These are phyloP conservation scores for Octomys mimax DNA, from an alignment of 2,797 vertebrate species.

Conservation along the genomic window DNA sequence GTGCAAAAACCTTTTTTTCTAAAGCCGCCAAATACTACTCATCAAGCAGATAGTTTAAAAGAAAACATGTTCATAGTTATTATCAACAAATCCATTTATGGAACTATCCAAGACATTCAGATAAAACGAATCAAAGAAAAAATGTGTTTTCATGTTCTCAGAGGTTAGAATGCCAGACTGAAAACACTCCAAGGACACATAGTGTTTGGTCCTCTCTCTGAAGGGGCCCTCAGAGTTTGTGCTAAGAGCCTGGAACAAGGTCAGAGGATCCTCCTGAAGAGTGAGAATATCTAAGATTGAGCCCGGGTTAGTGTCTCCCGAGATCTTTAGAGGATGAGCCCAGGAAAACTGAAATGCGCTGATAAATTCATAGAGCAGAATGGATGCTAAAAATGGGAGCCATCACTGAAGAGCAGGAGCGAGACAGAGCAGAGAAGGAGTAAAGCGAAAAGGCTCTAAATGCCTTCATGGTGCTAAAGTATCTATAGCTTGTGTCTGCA, in stretches of 20 bases:
- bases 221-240: constrained; percentile 43
- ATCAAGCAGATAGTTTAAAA: constrained; percentile 71
- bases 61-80: constrained; percentile 74
- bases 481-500: background rate
- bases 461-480: background rate
- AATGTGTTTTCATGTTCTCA: constrained; percentile 74
- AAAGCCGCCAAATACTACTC: constrained; percentile 57
- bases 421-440: background rate
- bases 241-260: constrained; percentile 49
- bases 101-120: constrained; percentile 75
- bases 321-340: background rate
- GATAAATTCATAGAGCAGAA: background rate
- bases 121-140: constrained; percentile 80
- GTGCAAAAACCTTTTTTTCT: constrained; percentile 54
- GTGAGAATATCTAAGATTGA: background rate
- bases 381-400: background rate
- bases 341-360: constrained; percentile 1
- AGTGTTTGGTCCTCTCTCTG: constrained; percentile 61
- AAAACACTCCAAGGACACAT: constrained; percentile 78
- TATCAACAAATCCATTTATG: constrained; percentile 80
- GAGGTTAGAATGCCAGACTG: constrained; percentile 58
- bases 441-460: background rate
- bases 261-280: constrained; percentile 29
- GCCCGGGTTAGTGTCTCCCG: background rate
- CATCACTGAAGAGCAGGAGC: background rate